A percentile compares a stretch with the other conserved stretches of the same genome.
phyloP scores from a whole-genome alignment of 2,888 invertebrate genomes.

The Aphidius colemani region DNA sequence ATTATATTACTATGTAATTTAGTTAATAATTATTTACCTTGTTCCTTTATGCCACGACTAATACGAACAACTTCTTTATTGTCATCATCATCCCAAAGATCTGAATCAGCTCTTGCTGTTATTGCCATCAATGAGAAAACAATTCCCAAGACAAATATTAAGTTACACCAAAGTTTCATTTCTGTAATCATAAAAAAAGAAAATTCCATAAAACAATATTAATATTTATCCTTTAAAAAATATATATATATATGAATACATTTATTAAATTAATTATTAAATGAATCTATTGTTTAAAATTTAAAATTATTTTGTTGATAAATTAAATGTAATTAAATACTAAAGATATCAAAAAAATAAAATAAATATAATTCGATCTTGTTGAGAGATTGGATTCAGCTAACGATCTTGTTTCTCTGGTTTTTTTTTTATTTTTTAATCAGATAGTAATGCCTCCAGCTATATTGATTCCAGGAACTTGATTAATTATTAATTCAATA shows the following conservation, averaged over 20 bases:
- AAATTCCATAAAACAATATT: too few relatives aligned
- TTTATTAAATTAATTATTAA: not conserved
- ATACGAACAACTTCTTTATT: constrained; percentile 80
- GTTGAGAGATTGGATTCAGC: not conserved
- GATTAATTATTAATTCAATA: too few relatives aligned
- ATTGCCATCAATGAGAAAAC: constrained; percentile 64
- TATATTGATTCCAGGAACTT: too few relatives aligned
- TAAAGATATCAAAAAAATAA: constrained; percentile 2
- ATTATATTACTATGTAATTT: too few relatives aligned
- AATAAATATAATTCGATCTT: not conserved
- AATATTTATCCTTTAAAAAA: too few relatives aligned
- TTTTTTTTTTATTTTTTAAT: too few relatives aligned
- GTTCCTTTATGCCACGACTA: constrained; percentile 78
- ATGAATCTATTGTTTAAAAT: too few relatives aligned
- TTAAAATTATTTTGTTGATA: not conserved
- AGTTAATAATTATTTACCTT: constrained; percentile 60
- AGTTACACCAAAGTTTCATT: constrained; percentile 59
- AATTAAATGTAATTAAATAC: constrained; percentile 7
- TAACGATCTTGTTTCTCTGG: too few relatives aligned
- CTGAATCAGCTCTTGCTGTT: constrained; percentile 63
- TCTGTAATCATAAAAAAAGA: constrained; percentile 19
- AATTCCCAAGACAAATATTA: constrained; percentile 58
- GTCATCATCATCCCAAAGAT: constrained; percentile 79
- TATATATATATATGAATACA: too few relatives aligned
- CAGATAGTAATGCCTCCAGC: too few relatives aligned